Evolutionary conservation across 2,797 vertebrate species (phyloP), one percentile per base, ranked within the genome.

Genomic region (Oreonectes daqikongensis): DNA sequence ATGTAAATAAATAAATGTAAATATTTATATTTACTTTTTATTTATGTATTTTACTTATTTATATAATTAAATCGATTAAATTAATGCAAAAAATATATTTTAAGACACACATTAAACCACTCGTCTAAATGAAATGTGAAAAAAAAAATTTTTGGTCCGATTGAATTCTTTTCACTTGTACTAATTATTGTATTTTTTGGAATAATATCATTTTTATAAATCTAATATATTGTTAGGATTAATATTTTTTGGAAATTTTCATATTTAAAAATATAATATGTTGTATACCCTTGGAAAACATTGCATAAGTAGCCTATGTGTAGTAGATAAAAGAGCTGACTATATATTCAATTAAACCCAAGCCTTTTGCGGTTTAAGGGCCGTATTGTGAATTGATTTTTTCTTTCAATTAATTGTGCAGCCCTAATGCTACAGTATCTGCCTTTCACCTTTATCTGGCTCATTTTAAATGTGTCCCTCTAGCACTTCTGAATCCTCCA

Each of bases 391-490:
- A 15, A 57, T 6, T 0, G 14, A 30, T 59, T 30, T 59, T 57
- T 55, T 55, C 14, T 55, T 30, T 59, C 1, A 59, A 59, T 59
- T 8, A 59, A 59, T 59, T 59, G 55, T 59, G 55, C 55, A 59
- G 55, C 55, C 55, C 55, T 59, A 59, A 59, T 30, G 26, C 52
- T 46, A 26, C 30, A 75, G 73, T 53, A 69, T 57, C 65, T 60
- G 38, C 52, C 26, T n/a, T 30, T 66, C 35, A n/a, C 68, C 66
- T 61, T 59, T 59, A 55, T 59, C 11, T 22, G 20, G 42, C 74
- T 74, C 63, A 61, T 61, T 61, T 71, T 72, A 7, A 32, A 70
- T 75, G 76, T 79, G 59, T 81, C 64, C 69, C 80, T 75, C 60
- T 60, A 79, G 60, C 81, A 42, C 55, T 40, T 70, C 78, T 79